These are phyloP conservation scores for Crotophaga sulcirostris DNA, from an alignment of 2,113 vertebrate genomes.

Conservation along the genomic window DNA sequence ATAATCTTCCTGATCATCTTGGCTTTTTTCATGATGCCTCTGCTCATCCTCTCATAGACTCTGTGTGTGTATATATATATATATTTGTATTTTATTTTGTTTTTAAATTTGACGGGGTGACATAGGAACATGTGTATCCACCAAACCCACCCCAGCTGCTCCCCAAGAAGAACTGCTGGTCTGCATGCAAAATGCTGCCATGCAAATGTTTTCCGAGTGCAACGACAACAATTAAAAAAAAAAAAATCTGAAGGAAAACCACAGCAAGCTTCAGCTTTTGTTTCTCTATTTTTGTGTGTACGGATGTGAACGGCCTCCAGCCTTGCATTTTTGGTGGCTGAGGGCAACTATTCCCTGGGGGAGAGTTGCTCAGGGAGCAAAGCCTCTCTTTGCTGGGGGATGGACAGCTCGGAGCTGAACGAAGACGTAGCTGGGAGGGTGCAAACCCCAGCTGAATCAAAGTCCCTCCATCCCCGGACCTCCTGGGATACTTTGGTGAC, in stretches of 20 bases:
- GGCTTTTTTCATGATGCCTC: not conserved
- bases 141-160: not conserved
- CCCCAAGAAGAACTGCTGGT: not conserved
- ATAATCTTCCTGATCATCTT: not conserved
- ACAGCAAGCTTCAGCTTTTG: not conserved
- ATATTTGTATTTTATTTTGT: not conserved
- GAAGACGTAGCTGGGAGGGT: not conserved
- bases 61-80: not conserved
- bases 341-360: not conserved
- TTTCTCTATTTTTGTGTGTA: not conserved
- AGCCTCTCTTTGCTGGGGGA: not conserved
- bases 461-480: fast-evolving
- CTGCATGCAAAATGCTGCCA: not conserved
- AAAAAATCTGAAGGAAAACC: not conserved
- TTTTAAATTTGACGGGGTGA: not conserved
- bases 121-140: not conserved
- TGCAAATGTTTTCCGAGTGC: not conserved
- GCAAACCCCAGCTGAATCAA: not conserved
- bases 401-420: not conserved
- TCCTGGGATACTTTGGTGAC: not conserved
- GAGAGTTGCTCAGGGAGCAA: not conserved
- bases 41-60: not conserved
- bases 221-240: not conserved
- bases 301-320: not conserved
- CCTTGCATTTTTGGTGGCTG: not conserved